A percentile compares a stretch with the other conserved stretches of the same genome.
Evolutionary conservation across 2,888 invertebrate species (phyloP).

Genomic region (Tiphia femorata): DNA sequence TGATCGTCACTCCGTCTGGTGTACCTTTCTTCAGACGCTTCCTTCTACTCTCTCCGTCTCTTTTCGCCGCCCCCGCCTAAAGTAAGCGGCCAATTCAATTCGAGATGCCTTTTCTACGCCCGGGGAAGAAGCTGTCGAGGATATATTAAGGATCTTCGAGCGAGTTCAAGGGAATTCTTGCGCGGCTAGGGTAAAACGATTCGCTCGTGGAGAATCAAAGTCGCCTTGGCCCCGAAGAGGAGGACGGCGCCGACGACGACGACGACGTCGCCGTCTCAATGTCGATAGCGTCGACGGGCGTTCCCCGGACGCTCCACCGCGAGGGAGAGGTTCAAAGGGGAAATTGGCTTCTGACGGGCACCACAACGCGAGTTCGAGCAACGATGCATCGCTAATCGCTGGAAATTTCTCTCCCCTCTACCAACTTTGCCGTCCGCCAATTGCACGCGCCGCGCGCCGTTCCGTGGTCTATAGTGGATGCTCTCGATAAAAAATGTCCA

Average conservation of each 20-base stretch:
- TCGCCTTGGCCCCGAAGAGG: too few relatives aligned
- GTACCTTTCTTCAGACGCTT: too few relatives aligned
- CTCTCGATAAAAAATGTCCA: too few relatives aligned
- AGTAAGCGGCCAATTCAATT: slow-evolving; percentile 46
- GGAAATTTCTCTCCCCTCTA: neutral
- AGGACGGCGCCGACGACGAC: neutral
- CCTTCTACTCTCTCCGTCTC: slow-evolving; percentile 3
- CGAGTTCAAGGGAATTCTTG: slow-evolving; percentile 23
- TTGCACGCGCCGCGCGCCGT: too few relatives aligned
- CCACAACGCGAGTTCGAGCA: neutral
- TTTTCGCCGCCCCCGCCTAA: neutral
- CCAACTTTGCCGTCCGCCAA: too few relatives aligned
- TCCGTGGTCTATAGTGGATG: too few relatives aligned
- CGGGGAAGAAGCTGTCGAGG: slow-evolving; percentile 35
- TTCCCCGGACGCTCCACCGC: too few relatives aligned
- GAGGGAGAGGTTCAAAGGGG: slow-evolving; percentile 16
- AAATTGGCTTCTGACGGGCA: slow-evolving; percentile 16
- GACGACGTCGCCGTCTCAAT: neutral
- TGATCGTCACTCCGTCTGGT: neutral
- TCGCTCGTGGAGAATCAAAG: slow-evolving; percentile 28
- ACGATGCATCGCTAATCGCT: slow-evolving; percentile 2
- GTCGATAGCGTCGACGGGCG: neutral
- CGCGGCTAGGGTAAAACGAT: slow-evolving; percentile 27
- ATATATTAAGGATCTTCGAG: slow-evolving; percentile 39
- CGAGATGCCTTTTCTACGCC: slow-evolving; percentile 35